These are phyloP conservation scores for Chitala chitala DNA, from an alignment of 2,113 vertebrate species.

Conservation along the genomic window DNA sequence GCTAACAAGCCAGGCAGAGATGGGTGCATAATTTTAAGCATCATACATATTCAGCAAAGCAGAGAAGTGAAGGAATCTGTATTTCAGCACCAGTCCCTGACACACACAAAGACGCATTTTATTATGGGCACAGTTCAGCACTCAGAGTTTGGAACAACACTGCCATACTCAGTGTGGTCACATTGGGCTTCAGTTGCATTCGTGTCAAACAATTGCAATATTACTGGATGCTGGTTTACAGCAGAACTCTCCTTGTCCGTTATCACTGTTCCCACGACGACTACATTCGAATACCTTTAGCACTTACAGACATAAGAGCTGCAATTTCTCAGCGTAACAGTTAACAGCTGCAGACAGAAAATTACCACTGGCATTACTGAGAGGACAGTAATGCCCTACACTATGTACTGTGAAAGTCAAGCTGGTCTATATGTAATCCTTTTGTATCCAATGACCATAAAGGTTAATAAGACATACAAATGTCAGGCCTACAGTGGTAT, in stretches of 20 bases:
- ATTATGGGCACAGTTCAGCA: neutral
- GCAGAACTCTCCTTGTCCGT: neutral
- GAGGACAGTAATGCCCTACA: neutral
- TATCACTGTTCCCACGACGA: no score
- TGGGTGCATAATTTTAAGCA: no score
- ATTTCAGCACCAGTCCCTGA: no score
- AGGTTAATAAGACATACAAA: neutral
- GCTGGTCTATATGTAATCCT: conserved; percentile 8
- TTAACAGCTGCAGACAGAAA: conserved; percentile 17
- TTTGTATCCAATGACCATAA: neutral
- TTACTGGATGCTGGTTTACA: neutral
- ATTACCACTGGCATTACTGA: neutral
- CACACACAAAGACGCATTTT: no score
- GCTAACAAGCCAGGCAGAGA: no score
- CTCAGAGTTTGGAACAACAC: neutral
- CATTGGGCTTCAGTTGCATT: neutral
- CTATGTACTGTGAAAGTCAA: neutral
- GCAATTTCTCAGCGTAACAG: conserved; percentile 26
- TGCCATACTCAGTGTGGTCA: neutral
- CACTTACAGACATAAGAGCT: conserved; percentile 34
- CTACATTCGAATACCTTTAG: conserved; percentile 47
- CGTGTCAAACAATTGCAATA: neutral
- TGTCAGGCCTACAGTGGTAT: no score
- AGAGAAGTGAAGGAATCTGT: no score
- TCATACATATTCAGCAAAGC: no score